Conservation (phyloP, 2,888 invertebrate genomes). For the Trissolcus japonicus region DNA sequence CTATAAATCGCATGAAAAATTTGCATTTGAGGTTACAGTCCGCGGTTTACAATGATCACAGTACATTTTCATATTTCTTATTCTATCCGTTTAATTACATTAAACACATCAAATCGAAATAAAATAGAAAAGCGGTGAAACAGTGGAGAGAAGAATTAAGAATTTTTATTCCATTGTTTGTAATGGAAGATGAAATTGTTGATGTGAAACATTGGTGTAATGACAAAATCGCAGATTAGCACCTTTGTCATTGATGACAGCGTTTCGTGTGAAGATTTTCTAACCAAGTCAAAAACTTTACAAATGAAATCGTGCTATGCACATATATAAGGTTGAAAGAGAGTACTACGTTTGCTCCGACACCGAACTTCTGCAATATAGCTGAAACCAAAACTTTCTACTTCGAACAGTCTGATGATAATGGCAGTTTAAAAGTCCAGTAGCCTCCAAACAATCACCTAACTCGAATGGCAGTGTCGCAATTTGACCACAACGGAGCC, state of each 20-base stretch:
- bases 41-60: too few species aligned
- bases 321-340: slow-evolving; percentile 21
- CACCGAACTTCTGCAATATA: slow-evolving; percentile 61
- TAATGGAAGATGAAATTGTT: too few species aligned
- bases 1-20: too few species aligned
- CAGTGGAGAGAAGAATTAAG: too few species aligned
- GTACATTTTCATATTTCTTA: too few species aligned
- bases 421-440: slow-evolving; percentile 67
- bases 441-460: slow-evolving; percentile 66
- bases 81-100: too few species aligned
- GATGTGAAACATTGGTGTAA: neutral
- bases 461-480: slow-evolving; percentile 61
- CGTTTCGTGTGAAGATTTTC: slow-evolving; percentile 30
- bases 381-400: slow-evolving; percentile 64
- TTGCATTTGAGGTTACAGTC: too few species aligned
- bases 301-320: slow-evolving; percentile 23
- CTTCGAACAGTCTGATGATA: slow-evolving; percentile 63
- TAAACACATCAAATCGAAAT: too few species aligned
- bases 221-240: neutral
- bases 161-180: too few species aligned
- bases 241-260: slow-evolving; percentile 10
- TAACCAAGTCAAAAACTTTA: slow-evolving; percentile 8
- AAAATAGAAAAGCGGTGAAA: too few species aligned
- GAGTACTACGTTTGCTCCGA: slow-evolving; percentile 26
- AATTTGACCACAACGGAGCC: slow-evolving; percentile 47